phyloP scores from a whole-genome alignment of 2,888 invertebrate species.

The Mythimna vitellina region DNA sequence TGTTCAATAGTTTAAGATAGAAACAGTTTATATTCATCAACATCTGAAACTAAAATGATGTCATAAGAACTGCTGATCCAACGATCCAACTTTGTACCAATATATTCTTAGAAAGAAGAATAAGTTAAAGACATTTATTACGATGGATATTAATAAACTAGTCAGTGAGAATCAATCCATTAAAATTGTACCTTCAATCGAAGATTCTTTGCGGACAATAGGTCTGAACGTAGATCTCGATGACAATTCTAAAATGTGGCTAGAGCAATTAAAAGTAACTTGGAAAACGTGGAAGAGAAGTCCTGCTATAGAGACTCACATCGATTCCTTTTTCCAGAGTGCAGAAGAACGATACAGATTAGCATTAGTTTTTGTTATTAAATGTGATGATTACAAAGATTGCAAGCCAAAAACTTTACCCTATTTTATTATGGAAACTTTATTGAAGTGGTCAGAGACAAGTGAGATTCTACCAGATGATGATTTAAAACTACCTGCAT shows the following conservation, averaged over 20 bases:
- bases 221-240: slow-evolving; percentile 87
- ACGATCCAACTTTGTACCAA: slow-evolving; percentile 7
- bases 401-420: slow-evolving; percentile 92
- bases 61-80: slow-evolving; percentile 24
- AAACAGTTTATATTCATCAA: slow-evolving; percentile 15
- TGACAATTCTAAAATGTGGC: slow-evolving; percentile 79
- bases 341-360: slow-evolving; percentile 91
- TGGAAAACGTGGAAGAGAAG: slow-evolving; percentile 91
- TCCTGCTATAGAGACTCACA: slow-evolving; percentile 84
- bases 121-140: slow-evolving; percentile 27
- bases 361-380: slow-evolving; percentile 90
- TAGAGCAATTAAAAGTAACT: slow-evolving; percentile 81
- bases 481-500: slow-evolving; percentile 93
- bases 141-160: slow-evolving; percentile 77
- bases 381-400: slow-evolving; percentile 91
- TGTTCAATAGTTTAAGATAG: slow-evolving; percentile 51
- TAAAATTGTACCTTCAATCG: slow-evolving; percentile 86
- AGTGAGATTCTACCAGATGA: slow-evolving; percentile 81
- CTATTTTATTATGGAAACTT: slow-evolving; percentile 91
- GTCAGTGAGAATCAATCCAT: slow-evolving; percentile 82
- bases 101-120: slow-evolving; percentile 7
- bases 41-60: slow-evolving; percentile 25
- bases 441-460: slow-evolving; percentile 88
- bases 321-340: slow-evolving; percentile 86
- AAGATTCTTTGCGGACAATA: slow-evolving; percentile 80